Conservation (phyloP, 2,797 vertebrate species). For the Leptoclinus maculatus region DNA sequence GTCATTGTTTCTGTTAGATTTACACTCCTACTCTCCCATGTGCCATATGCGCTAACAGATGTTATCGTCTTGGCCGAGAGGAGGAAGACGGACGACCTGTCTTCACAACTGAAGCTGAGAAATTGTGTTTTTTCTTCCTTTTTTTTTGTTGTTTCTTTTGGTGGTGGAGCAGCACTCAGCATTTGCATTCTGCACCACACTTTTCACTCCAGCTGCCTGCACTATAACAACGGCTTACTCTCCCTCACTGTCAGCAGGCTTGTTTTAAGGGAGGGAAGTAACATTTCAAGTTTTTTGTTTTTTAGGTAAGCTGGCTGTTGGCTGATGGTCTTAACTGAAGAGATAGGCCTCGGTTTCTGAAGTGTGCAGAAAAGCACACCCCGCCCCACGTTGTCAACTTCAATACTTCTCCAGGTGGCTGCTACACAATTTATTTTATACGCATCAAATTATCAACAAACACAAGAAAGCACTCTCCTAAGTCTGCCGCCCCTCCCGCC, state of each 20-base stretch:
- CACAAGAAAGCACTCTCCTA: slow-evolving; percentile 53
- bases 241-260: slow-evolving; percentile 46
- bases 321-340: slow-evolving; percentile 39
- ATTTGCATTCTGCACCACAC: slow-evolving; percentile 64
- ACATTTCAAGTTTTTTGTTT: slow-evolving; percentile 27
- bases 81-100: slow-evolving; percentile 84
- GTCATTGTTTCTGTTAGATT: slow-evolving; percentile 79
- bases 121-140: slow-evolving; percentile 62
- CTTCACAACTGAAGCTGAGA: slow-evolving; percentile 81
- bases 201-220: slow-evolving; percentile 66
- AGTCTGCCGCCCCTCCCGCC: neutral
- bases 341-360: slow-evolving; percentile 29
- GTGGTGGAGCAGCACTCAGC: slow-evolving; percentile 8
- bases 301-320: slow-evolving; percentile 21
- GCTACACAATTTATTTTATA: slow-evolving; percentile 41
- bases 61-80: slow-evolving; percentile 78
- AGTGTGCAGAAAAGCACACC: slow-evolving; percentile 17
- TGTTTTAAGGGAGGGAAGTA: slow-evolving; percentile 45
- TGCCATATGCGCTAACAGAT: slow-evolving; percentile 85
- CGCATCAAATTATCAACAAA: slow-evolving; percentile 67
- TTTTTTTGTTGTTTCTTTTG: neutral
- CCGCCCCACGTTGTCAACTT: slow-evolving; percentile 23
- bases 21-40: slow-evolving; percentile 75
- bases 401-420: slow-evolving; percentile 29
- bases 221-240: slow-evolving; percentile 57